phyloP scores from a whole-genome alignment of 2,888 invertebrate genomes.

The Griposia aprilina region DNA sequence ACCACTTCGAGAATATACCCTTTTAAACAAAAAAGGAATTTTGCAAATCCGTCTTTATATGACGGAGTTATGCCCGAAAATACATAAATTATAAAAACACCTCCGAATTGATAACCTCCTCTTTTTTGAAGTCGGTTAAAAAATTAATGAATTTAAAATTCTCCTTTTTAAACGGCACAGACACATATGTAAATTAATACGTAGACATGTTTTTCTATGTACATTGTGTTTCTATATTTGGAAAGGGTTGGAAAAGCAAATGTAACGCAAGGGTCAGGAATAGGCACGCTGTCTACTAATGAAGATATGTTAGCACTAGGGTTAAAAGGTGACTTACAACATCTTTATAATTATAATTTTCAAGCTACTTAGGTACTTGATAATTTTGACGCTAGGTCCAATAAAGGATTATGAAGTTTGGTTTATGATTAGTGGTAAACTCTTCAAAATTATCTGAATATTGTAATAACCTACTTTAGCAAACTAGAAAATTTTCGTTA shows the following conservation, averaged over 20 bases:
- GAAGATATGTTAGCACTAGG: constrained; percentile 2
- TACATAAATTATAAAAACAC: too few species aligned
- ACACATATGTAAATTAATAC: background rate
- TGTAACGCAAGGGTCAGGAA: background rate
- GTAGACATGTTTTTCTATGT: too few species aligned
- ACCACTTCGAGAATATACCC: too few species aligned
- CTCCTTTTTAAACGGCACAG: background rate
- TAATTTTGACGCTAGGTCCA: background rate
- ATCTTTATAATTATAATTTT: background rate
- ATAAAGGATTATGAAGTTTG: background rate
- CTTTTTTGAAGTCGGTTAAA: too few species aligned
- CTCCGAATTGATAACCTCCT: too few species aligned
- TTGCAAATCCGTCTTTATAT: too few species aligned
- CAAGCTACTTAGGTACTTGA: too few species aligned
- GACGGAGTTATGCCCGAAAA: too few species aligned
- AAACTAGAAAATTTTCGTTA: background rate
- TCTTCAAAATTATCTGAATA: background rate
- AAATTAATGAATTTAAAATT: background rate
- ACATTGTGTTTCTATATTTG: constrained; percentile 8
- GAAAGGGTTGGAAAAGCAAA: constrained; percentile 17
- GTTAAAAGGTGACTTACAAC: background rate
- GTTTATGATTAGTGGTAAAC: background rate
- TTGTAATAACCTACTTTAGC: background rate
- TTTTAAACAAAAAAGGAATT: too few species aligned
- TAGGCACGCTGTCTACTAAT: constrained; percentile 15